Evolutionary conservation across 2,797 vertebrate species (phyloP).

Genomic region (Hydrophis major): DNA sequence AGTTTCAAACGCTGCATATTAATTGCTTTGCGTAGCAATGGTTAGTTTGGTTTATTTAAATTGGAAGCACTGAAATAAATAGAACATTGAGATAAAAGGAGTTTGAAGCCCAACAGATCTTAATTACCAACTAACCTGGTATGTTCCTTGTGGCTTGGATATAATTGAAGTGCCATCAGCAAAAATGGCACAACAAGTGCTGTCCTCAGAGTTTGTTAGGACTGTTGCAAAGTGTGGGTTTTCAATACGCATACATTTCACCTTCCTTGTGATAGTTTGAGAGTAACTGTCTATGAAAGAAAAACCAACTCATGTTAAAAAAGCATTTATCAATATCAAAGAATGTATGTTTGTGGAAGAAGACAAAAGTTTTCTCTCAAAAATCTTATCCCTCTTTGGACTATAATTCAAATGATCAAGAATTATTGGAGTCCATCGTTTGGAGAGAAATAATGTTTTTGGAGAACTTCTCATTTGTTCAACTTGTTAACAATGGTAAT

Average conservation of each 20-base stretch:
- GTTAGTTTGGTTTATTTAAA: not conserved
- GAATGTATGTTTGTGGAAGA: not conserved
- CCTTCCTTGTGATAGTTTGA: constrained; percentile 47
- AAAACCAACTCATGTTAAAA: constrained; percentile 8
- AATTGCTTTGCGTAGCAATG: not conserved
- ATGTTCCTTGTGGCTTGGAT: constrained; percentile 77
- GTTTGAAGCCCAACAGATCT: not conserved
- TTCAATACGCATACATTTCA: constrained; percentile 80
- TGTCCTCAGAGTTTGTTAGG: constrained; percentile 77
- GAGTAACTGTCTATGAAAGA: constrained; percentile 44
- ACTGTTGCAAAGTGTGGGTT: constrained; percentile 81
- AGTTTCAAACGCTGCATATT: not conserved
- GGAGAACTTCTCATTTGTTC: not conserved
- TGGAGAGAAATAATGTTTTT: not conserved
- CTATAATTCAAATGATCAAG: not conserved
- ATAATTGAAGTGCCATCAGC: constrained; percentile 85
- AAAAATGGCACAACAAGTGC: constrained; percentile 74
- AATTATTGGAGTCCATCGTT: not conserved
- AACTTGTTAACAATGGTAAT: not conserved
- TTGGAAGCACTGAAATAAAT: constrained; percentile 1
- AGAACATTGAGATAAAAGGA: not conserved
- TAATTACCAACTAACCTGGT: constrained; percentile 75
- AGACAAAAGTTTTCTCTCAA: not conserved
- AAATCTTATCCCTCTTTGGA: not conserved
- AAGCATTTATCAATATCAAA: not conserved